Percentiles rank a stretch among this genome's conserved stretches.
phyloP scores from a whole-genome alignment of 1,140 invertebrate genomes.

The Wiebesia pumilae region DNA sequence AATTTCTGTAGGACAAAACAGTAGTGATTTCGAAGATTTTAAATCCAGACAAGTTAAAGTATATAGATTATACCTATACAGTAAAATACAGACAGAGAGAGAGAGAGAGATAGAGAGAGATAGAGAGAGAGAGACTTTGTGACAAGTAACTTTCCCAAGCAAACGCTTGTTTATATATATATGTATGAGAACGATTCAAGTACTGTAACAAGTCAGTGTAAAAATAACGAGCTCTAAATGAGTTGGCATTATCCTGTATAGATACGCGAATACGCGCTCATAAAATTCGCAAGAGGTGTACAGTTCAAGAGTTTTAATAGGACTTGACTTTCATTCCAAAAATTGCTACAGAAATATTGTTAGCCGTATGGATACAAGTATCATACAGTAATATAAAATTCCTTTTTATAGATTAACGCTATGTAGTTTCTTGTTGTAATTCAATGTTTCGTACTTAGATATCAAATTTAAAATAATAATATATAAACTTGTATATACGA shows the following conservation, averaged over 20 bases:
- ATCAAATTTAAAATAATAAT: neutral
- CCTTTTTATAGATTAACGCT: neutral
- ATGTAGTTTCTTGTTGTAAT: neutral
- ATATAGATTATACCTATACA: neutral
- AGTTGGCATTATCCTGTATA: conserved; percentile 12
- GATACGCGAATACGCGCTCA: neutral
- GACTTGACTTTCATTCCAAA: conserved; percentile 19
- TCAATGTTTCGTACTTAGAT: neutral
- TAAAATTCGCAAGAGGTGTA: neutral
- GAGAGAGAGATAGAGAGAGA: too few species aligned
- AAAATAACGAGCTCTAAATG: conserved; percentile 49
- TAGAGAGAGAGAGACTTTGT: neutral
- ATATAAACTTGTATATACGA: too few species aligned
- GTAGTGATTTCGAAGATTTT: conserved; percentile 53
- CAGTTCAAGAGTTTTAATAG: conserved; percentile 38
- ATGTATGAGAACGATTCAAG: neutral
- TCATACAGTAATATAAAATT: neutral
- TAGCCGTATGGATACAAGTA: neutral
- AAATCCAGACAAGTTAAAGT: conserved; percentile 45
- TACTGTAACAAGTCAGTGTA: conserved; percentile 12
- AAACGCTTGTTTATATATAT: neutral
- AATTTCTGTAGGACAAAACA: conserved; percentile 63
- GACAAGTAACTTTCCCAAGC: neutral
- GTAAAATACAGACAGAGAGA: neutral
- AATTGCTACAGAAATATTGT: neutral